phyloP scores from a whole-genome alignment of 2,797 vertebrate genomes.

The Potorous gilbertii region DNA sequence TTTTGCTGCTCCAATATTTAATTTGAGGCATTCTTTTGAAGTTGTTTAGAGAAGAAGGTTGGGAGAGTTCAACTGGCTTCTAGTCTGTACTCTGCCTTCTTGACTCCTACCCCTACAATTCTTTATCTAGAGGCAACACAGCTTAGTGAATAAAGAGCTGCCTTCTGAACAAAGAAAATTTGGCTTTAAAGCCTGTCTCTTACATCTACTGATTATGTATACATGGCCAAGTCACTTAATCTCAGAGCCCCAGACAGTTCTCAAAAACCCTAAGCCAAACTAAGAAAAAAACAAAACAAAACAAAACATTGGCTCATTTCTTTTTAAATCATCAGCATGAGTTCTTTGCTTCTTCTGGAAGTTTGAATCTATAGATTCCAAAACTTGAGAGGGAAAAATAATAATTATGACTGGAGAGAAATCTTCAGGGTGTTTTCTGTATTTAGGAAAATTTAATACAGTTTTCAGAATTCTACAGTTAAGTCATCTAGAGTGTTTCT shows the following conservation, averaged over 20 bases:
- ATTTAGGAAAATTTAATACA: background rate
- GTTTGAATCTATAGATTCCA: background rate
- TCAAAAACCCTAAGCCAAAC: background rate
- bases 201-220: no score
- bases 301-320: background rate
- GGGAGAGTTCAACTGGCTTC: background rate
- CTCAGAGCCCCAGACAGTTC: background rate
- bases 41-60: background rate
- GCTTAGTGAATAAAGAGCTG: background rate
- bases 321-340: constrained; percentile 6
- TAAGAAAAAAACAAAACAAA: background rate
- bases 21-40: background rate
- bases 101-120: background rate
- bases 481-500: background rate
- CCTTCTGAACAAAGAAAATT: background rate
- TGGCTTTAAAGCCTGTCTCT: no score
- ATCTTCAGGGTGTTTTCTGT: background rate
- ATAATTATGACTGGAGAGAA: background rate
- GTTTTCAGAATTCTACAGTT: background rate
- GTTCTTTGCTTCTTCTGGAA: background rate
- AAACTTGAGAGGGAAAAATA: background rate
- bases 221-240: background rate
- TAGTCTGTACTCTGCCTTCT: background rate
- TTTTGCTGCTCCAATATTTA: background rate
- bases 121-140: background rate